Percentiles rank a stretch among this genome's conserved stretches.
Conservation (phyloP, 1,140 invertebrate species). For the Formica selysi region DNA sequence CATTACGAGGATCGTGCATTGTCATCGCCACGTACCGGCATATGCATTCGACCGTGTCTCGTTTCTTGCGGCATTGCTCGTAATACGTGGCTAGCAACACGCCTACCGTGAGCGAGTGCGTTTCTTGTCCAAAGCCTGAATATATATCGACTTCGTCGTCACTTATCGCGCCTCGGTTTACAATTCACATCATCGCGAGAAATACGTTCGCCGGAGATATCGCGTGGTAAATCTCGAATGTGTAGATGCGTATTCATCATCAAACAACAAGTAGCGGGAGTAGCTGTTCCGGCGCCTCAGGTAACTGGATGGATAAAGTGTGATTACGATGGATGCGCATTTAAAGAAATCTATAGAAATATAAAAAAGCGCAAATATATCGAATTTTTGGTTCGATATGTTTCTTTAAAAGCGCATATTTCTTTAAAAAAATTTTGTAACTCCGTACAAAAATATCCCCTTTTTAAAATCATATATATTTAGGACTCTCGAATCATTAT, state of each 20-base stretch:
- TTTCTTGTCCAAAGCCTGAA: conserved; percentile 37
- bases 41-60: conserved; percentile 50
- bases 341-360: background rate
- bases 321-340: background rate
- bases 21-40: conserved; percentile 46
- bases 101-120: conserved; percentile 30
- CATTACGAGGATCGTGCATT: conserved; percentile 41
- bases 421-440: background rate
- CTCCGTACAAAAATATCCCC: background rate
- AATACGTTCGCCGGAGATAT: conserved; percentile 44
- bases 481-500: background rate
- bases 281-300: background rate
- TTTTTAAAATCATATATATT: background rate
- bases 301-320: background rate
- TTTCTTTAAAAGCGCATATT: too few species aligned
- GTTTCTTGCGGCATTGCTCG: conserved; percentile 43
- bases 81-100: conserved; percentile 57
- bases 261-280: background rate
- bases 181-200: conserved; percentile 48
- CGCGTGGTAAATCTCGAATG: conserved; percentile 42
- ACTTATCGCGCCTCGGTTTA: conserved; percentile 51
- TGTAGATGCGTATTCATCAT: conserved; percentile 29
- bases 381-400: background rate
- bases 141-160: conserved; percentile 26
- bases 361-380: background rate